These are phyloP conservation scores for Pedetes capensis DNA, from an alignment of 2,113 vertebrate species.

Conservation along the genomic window DNA sequence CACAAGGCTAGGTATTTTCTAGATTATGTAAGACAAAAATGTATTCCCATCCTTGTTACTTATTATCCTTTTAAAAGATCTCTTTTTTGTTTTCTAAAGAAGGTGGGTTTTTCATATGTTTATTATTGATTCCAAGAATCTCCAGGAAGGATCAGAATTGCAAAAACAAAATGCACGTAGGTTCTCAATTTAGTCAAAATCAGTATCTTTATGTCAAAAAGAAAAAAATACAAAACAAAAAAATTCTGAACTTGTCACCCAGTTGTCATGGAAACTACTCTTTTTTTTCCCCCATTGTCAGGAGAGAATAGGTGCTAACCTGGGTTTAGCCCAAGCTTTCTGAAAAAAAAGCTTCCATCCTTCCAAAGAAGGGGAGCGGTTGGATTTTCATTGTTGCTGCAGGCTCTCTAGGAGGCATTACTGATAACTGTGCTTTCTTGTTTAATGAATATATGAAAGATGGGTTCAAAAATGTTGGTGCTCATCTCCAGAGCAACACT, in stretches of 20 bases:
- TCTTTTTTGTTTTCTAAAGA: neutral
- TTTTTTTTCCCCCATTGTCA: neutral
- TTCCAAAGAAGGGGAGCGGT: neutral
- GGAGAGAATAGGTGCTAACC: conserved; percentile 24
- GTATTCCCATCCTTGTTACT: neutral
- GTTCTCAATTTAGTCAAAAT: neutral
- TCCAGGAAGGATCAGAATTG: neutral
- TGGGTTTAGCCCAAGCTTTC: neutral
- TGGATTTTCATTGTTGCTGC: neutral
- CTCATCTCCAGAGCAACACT: neutral
- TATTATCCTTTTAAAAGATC: neutral
- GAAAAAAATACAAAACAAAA: neutral
- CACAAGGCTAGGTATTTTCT: neutral
- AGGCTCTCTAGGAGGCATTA: neutral
- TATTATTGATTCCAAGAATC: neutral
- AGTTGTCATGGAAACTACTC: conserved; percentile 36
- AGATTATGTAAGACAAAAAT: neutral
- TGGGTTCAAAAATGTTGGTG: neutral
- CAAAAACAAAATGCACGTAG: neutral
- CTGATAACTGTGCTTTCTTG: neutral
- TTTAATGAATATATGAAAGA: neutral
- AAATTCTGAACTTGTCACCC: neutral
- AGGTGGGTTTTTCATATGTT: neutral
- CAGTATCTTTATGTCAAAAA: neutral
- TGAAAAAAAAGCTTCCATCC: neutral